Percentiles rank a stretch among this genome's conserved stretches.
Conservation (phyloP, 1,140 invertebrate genomes). For the Olivierus martensii region DNA sequence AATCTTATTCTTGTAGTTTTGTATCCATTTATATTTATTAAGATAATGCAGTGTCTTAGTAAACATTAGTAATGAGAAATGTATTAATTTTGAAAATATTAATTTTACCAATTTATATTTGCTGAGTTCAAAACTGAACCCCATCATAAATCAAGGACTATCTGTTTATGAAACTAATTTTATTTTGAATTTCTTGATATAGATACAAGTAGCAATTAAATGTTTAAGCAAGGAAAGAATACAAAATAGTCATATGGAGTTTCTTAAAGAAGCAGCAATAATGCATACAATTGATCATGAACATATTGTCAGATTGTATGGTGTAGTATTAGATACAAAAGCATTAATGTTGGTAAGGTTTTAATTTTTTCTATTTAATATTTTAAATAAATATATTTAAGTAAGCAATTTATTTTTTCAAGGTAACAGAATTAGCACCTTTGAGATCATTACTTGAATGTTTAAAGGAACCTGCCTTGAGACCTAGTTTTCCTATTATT, state of each 20-base stretch:
- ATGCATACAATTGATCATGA: slow-evolving; percentile 97
- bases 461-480: slow-evolving; percentile 75
- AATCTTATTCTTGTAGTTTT: too few species aligned
- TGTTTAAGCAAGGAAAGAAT: slow-evolving; percentile 83
- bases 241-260: slow-evolving; percentile 90
- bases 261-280: slow-evolving; percentile 93
- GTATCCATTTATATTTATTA: too few species aligned
- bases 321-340: slow-evolving; percentile 88
- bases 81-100: too few species aligned
- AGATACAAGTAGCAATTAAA: slow-evolving; percentile 95
- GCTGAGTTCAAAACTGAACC: too few species aligned
- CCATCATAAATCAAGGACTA: too few species aligned
- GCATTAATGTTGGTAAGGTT: slow-evolving; percentile 72
- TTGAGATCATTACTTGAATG: slow-evolving; percentile 88
- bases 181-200: neutral
- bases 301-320: slow-evolving; percentile 91
- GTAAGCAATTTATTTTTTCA: slow-evolving; percentile 13
- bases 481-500: slow-evolving; percentile 74
- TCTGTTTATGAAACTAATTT: neutral
- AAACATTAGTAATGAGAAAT: too few species aligned
- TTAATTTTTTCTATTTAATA: neutral
- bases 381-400: too few species aligned
- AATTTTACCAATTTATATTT: too few species aligned
- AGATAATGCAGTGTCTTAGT: too few species aligned
- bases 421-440: slow-evolving; percentile 90